phyloP scores from a whole-genome alignment of 1,140 invertebrate species.

The Lysiphlebus fabarum region DNA sequence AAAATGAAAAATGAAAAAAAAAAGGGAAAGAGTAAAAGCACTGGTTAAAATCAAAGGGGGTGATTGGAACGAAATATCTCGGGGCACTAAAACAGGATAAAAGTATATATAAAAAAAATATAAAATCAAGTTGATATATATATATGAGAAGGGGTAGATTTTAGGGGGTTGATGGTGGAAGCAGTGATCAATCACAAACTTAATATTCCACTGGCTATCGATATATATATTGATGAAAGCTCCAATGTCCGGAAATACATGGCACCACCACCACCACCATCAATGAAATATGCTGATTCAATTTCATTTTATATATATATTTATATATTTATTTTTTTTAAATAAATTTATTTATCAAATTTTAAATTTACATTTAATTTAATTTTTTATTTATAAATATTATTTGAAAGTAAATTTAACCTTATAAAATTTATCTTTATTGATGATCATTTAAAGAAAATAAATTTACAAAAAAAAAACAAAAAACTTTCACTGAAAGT shows the following conservation, averaged over 20 bases:
- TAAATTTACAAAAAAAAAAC: too few species aligned
- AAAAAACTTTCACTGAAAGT: too few species aligned
- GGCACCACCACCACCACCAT: not conserved
- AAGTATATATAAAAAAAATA: not conserved
- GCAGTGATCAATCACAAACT: constrained; percentile 29
- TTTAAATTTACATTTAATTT: too few species aligned
- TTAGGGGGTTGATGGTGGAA: not conserved
- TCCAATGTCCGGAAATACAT: constrained; percentile 22
- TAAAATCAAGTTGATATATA: not conserved
- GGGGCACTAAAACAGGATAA: not conserved
- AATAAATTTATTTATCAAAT: too few species aligned
- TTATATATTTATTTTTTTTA: too few species aligned
- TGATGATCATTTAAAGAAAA: too few species aligned
- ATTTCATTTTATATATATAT: not conserved
- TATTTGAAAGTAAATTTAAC: too few species aligned
- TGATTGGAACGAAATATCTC: constrained; percentile 4
- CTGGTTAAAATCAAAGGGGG: not conserved
- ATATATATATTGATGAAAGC: constrained; percentile 20
- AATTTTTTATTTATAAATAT: too few species aligned
- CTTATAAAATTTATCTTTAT: too few species aligned
- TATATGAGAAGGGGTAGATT: not conserved
- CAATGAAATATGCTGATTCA: constrained; percentile 7
- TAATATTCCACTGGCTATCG: constrained; percentile 28
- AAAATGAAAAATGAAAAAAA: not conserved
- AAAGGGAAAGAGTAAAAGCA: not conserved